Percentiles rank a stretch among this genome's conserved stretches.
These are phyloP conservation scores for Dolichallabes microphthalmus DNA, from an alignment of 2,113 vertebrate genomes.

Conservation along the genomic window DNA sequence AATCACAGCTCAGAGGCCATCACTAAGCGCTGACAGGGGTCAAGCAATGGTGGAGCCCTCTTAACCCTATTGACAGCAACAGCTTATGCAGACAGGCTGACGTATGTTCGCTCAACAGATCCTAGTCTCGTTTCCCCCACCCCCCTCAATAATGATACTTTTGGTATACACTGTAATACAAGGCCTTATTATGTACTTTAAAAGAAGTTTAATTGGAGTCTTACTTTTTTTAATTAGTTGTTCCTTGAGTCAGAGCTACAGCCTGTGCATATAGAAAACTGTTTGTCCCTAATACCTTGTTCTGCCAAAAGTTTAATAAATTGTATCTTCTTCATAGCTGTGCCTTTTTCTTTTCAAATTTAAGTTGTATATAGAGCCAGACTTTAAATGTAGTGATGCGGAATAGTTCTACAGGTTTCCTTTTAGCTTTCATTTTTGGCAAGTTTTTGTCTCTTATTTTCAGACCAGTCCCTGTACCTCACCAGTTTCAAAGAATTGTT, in stretches of 20 bases:
- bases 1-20: slow-evolving; percentile 19
- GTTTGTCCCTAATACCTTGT: not conserved
- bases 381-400: too few species aligned
- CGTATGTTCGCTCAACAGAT: not conserved
- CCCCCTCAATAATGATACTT: not conserved
- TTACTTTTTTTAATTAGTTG: slow-evolving; percentile 24
- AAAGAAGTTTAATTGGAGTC: slow-evolving; percentile 14
- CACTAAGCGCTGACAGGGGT: slow-evolving; percentile 16
- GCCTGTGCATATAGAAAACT: slow-evolving; percentile 1
- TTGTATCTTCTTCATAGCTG: not conserved
- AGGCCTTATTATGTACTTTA: not conserved
- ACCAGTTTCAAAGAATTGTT: too few species aligned
- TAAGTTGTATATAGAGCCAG: not conserved
- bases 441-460: too few species aligned
- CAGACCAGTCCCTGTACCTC: too few species aligned
- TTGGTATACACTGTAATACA: slow-evolving; percentile 6
- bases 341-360: not conserved
- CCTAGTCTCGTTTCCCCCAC: too few species aligned
- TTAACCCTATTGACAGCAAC: not conserved
- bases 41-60: slow-evolving; percentile 1
- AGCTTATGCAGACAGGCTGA: not conserved
- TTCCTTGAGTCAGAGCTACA: not conserved
- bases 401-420: not conserved
- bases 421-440: too few species aligned
- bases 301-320: not conserved